Conservation (phyloP, 2,113 vertebrate genomes). For the Atherinomorus stipes region DNA sequence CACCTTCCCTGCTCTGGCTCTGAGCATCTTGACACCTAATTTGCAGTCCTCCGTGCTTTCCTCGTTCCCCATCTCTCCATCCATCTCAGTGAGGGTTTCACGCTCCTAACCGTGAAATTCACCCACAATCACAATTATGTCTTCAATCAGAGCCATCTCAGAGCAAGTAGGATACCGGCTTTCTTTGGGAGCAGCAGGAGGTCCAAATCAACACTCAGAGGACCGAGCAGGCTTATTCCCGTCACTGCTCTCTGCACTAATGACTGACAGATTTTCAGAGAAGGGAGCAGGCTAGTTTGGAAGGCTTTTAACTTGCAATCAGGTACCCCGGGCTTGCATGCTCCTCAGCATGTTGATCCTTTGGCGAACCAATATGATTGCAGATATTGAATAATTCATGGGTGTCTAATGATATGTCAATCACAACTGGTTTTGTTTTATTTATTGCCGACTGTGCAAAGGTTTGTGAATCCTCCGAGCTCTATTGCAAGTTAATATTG, state of each 20-base stretch:
- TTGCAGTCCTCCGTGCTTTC: conserved; percentile 49
- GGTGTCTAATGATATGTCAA: conserved; percentile 80
- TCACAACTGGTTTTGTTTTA: conserved; percentile 78
- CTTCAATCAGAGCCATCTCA: conserved; percentile 81
- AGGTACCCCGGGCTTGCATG: conserved; percentile 62
- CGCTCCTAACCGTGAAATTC: conserved; percentile 80
- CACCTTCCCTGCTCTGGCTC: conserved; percentile 35
- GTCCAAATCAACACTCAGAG: conserved; percentile 64
- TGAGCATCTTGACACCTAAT: conserved; percentile 54
- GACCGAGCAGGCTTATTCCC: conserved; percentile 46
- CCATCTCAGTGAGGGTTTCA: conserved; percentile 75
- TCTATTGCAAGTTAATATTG: conserved; percentile 76
- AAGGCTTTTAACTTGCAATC: conserved; percentile 78
- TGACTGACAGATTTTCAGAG: conserved; percentile 72
- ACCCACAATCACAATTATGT: conserved; percentile 78
- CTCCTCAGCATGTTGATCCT: conserved; percentile 74
- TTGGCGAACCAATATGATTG: conserved; percentile 76
- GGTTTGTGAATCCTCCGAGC: conserved; percentile 67
- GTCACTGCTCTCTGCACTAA: conserved; percentile 46
- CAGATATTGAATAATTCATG: conserved; percentile 80
- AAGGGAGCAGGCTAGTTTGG: conserved; percentile 52
- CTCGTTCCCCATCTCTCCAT: conserved; percentile 57
- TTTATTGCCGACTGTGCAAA: conserved; percentile 67
- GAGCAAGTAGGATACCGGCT: conserved; percentile 54
- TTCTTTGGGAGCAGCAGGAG: conserved; percentile 65